Evolutionary conservation across 2,113 vertebrate species (phyloP), one percentile per base, ranked within the genome.

Genomic region (Tragelaphus buxtoni): DNA sequence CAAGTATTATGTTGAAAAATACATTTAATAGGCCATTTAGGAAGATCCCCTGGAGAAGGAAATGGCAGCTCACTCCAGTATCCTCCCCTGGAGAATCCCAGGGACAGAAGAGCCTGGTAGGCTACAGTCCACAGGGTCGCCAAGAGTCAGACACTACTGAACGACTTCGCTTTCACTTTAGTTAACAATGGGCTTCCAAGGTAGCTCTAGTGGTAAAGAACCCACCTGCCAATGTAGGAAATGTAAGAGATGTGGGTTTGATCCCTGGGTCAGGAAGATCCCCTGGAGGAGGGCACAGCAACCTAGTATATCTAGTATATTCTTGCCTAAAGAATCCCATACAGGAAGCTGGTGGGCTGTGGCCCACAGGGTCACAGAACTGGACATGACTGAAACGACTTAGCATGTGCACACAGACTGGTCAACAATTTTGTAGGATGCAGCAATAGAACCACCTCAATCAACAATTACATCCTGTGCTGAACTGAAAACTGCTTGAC

Each of bases 391-490:
- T 61, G 60, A 72, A 72, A 39, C 3, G 3, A 42, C 35, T 74
- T 74, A 74, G 69, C 22, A 24, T 0, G 0, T 0, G 0, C 35
- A 74, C 35, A 74, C 20, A 74, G 35, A 42, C 35, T 42, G 42
- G 22, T 42, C 9, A 74, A 42, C 35, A 74, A 74, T 42, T 74
- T 69, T 80, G 80, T 17, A 88, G 32, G 6, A 14, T 28, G 65
- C 47, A 95, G 76, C 82, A 77, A 91, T 3, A 83, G 39, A 77
- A 91, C 12, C n/a, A 83, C 56, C 42, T 69, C 56, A 81, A 28
- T 49, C 11, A 5, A 83, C 63, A 88, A 77, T 22, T 32, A 63
- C 6, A 51, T 56, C 42, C 56, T 69, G 9, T 90, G 7, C 32
- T 89, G 42, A 60, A 92, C 1, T 69, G n/a, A 58, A 83, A 88